A percentile compares a stretch with the other conserved stretches of the same genome.
Conservation (phyloP, 2,113 vertebrate genomes). For the Fulmarus glacialis region DNA sequence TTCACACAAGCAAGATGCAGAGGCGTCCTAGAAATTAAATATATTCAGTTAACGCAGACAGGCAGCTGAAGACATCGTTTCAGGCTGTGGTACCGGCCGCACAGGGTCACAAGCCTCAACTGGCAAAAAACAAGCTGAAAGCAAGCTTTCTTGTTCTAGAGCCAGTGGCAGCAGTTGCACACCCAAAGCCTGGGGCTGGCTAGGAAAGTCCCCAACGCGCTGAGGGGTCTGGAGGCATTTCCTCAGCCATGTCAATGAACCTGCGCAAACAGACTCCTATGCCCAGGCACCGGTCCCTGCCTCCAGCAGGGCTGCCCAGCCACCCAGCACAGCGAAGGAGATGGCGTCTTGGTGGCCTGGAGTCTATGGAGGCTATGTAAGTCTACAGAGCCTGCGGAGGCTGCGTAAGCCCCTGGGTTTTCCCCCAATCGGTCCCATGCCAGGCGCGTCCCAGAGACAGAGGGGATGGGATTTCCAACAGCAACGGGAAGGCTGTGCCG, state of each 20-base stretch:
- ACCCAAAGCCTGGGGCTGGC: not conserved
- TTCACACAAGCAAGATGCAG: slow-evolving; percentile 86
- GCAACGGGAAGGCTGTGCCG: not conserved
- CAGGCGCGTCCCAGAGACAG: not conserved
- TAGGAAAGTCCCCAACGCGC: too few relatives aligned
- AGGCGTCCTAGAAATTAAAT: slow-evolving; percentile 78
- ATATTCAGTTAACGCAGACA: not conserved
- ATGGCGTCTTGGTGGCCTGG: not conserved
- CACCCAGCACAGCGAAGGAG: too few relatives aligned
- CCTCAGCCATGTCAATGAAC: not conserved
- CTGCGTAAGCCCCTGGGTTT: not conserved
- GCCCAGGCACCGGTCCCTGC: not conserved
- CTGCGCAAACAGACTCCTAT: not conserved
- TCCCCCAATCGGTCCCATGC: fast-evolving
- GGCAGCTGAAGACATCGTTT: not conserved
- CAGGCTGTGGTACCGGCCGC: not conserved
- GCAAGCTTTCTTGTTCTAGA: not conserved
- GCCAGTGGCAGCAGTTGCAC: not conserved
- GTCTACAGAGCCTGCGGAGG: fast-evolving
- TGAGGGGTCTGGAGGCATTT: not conserved
- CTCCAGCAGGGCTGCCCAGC: not conserved
- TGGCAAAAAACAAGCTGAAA: not conserved
- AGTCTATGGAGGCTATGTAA: too few relatives aligned
- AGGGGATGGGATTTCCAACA: not conserved
- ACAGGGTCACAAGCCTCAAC: not conserved